Conservation (phyloP, 2,888 invertebrate species). For the Andrena hattorfiana region DNA sequence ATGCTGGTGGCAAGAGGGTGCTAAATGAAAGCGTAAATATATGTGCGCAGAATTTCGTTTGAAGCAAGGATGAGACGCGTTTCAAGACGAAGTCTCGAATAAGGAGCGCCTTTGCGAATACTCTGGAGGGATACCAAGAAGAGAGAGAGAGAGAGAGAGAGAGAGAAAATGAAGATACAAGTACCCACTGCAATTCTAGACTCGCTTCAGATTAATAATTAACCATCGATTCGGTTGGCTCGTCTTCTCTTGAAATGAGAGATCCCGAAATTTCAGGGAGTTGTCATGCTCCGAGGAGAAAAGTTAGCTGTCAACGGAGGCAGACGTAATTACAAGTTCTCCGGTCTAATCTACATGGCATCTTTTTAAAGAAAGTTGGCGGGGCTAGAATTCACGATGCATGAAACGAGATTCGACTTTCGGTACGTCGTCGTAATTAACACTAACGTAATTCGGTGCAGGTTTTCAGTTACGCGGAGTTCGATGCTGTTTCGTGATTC, state of each 20-base stretch:
- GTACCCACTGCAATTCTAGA: too few relatives aligned
- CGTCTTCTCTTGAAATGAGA: too few relatives aligned
- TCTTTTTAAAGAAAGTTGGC: background rate
- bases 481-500: background rate
- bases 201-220: too few relatives aligned
- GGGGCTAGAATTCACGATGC: slow-evolving; percentile 9
- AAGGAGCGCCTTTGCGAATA: too few relatives aligned
- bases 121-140: too few relatives aligned
- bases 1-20: background rate
- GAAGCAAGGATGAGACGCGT: background rate
- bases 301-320: background rate
- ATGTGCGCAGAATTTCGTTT: background rate
- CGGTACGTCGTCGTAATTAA: slow-evolving; percentile 40
- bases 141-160: too few relatives aligned
- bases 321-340: background rate
- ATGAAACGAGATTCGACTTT: slow-evolving; percentile 34
- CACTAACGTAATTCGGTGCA: slow-evolving; percentile 17
- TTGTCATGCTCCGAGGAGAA: background rate
- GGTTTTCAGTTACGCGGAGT: slow-evolving; percentile 1
- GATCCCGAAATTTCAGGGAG: background rate
- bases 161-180: too few relatives aligned
- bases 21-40: slow-evolving; percentile 2
- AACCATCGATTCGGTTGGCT: too few relatives aligned
- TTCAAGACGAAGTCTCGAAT: background rate
- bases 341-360: background rate